These are phyloP conservation scores for Drosophila malerkotliana DNA, from an alignment of 1,140 invertebrate species.

Conservation along the genomic window DNA sequence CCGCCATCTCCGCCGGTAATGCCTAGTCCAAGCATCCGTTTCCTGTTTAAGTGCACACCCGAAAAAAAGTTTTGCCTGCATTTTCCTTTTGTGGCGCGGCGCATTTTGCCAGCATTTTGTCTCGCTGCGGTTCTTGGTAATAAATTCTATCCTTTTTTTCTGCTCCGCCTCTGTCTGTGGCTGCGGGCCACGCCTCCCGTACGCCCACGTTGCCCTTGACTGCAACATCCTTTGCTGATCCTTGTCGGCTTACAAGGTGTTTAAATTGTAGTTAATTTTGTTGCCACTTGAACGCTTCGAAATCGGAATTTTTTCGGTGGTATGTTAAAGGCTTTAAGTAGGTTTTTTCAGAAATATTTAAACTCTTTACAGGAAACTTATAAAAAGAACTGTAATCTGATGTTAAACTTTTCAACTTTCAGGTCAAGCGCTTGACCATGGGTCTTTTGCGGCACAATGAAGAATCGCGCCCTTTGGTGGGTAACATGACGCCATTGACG, in stretches of 20 bases:
- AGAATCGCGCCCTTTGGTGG: conserved; percentile 86
- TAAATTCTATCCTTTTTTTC: conserved; percentile 64
- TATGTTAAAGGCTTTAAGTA: conserved; percentile 39
- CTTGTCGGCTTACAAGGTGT: conserved; percentile 71
- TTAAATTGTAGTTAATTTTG: conserved; percentile 82
- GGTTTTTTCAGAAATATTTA: background rate
- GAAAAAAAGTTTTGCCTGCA: conserved; percentile 63
- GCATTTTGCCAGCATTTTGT: conserved; percentile 68
- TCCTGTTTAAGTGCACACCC: conserved; percentile 77
- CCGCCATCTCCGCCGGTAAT: conserved; percentile 43
- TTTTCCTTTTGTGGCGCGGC: conserved; percentile 36
- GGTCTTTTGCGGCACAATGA: conserved; percentile 83
- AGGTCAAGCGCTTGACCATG: conserved; percentile 81
- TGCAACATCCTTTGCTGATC: conserved; percentile 45
- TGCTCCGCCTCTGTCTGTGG: conserved; percentile 51
- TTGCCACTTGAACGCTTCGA: conserved; percentile 70
- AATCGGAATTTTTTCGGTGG: conserved; percentile 16
- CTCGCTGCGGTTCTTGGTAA: conserved; percentile 79
- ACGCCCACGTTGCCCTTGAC: conserved; percentile 27
- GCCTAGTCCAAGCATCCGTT: conserved; percentile 77
- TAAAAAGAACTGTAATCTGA: background rate
- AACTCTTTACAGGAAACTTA: background rate
- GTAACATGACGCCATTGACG: conserved; percentile 57
- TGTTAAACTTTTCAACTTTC: background rate
- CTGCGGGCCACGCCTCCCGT: conserved; percentile 42